phyloP scores from a whole-genome alignment of 1,140 invertebrate genomes.

The Bombus huntii region DNA sequence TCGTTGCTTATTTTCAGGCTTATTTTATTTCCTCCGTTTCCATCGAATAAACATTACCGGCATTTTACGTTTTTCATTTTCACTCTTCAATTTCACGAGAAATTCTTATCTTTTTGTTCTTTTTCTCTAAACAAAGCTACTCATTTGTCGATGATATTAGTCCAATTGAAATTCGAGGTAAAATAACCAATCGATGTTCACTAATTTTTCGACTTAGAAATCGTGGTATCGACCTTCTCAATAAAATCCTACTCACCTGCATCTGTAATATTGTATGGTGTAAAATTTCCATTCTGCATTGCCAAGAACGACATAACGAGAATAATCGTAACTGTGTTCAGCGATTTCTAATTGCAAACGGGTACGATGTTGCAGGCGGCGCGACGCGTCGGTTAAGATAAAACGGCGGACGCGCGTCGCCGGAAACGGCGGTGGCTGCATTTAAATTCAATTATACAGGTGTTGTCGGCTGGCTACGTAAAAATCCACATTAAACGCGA shows the following conservation, averaged over 20 bases:
- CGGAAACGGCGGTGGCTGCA: constrained; percentile 16
- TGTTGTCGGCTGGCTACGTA: constrained; percentile 47
- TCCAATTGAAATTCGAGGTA: not conserved
- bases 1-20: too few relatives aligned
- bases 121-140: not conserved
- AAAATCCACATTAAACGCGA: constrained; percentile 60
- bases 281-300: not conserved
- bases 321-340: constrained; percentile 8
- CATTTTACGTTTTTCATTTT: not conserved
- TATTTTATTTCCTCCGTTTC: not conserved
- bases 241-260: not conserved
- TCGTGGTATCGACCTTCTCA: not conserved
- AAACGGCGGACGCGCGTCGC: not conserved
- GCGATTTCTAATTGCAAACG: constrained; percentile 18
- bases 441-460: constrained; percentile 64
- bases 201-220: too few relatives aligned
- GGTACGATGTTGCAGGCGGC: not conserved
- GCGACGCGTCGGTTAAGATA: constrained; percentile 8
- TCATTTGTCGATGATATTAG: not conserved
- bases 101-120: not conserved
- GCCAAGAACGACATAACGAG: not conserved
- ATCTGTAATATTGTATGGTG: not conserved
- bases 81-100: not conserved
- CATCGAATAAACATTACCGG: not conserved
- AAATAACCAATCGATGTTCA: too few relatives aligned